Evolutionary conservation across 2,888 invertebrate genomes (phyloP).

Genomic region (Calameuta pallipes): DNA sequence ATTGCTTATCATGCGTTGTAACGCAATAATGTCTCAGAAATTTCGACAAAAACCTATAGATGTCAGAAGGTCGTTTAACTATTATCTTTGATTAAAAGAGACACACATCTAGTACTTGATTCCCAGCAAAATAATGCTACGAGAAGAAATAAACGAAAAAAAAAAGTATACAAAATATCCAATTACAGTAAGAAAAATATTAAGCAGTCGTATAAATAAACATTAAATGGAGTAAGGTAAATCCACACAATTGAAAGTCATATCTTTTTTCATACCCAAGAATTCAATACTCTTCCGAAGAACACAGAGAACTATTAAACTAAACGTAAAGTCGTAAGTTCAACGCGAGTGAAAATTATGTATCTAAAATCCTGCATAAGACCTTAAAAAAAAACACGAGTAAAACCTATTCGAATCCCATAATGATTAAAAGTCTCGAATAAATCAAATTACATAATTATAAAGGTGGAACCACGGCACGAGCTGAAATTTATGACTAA

Average conservation of each 20-base stretch:
- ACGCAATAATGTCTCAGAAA: not conserved
- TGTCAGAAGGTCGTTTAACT: not conserved
- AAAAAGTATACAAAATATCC: not conserved
- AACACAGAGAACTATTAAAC: not conserved
- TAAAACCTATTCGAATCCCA: not conserved
- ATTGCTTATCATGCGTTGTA: not conserved
- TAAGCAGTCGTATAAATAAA: not conserved
- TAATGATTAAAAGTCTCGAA: too few relatives aligned
- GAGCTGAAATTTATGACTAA: not conserved
- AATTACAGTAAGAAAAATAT: not conserved
- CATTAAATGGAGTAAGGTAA: not conserved
- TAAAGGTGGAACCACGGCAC: not conserved
- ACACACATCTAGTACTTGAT: too few relatives aligned
- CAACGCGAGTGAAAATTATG: not conserved
- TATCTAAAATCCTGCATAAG: not conserved
- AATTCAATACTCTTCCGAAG: not conserved
- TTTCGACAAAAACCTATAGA: not conserved
- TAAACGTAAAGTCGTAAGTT: not conserved
- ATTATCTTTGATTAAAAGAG: not conserved
- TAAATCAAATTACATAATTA: too few relatives aligned
- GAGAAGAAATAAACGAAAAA: not conserved
- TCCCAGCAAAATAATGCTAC: not conserved
- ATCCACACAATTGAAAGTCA: not conserved
- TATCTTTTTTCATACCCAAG: not conserved
- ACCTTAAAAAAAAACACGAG: not conserved